Evolutionary conservation across 2,888 invertebrate genomes (phyloP), one percentile per base, ranked within the genome.

Genomic region (Oscheius sp.): DNA sequence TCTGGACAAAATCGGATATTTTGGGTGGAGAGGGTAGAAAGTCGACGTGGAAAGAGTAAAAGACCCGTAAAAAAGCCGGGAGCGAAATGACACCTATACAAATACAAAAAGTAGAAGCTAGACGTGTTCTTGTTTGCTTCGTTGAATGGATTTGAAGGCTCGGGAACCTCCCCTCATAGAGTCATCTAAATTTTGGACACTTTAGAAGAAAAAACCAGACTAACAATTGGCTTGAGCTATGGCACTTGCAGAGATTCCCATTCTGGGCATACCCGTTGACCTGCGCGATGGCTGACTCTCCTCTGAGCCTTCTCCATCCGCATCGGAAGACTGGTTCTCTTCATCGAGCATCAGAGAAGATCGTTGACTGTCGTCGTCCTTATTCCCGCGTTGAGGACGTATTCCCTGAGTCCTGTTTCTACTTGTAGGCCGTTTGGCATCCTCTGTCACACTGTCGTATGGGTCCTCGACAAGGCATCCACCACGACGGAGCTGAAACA

Each of bases 341-440:
- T 80, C 81, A 42, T 81, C 84, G 68, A 80, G 75, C 81, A 84
- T 81, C 32, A 84, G 62, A 2, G 84, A 84, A 33, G 84, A 84
- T 11, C 84, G 78, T 33, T 84, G 84, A 60, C 82, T 82, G 57
- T 82, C 80, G 57, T 84, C 84, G 72, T 84, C 84, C 2, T 78
- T 79, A 58, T 78, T 79, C n/a, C 81, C 79, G 48, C 74, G 71
- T 37, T 78, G 72, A 9, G 75, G 78, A 42, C 79, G 78, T 58
- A 75, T 70, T 7, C 76, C 80, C 48, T 75, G 50, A 37, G 77
- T 82, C 42, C 83, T 68, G 75, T 84, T 84, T 47, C 83, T 72
- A 68, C 83, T 84, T 5, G 80, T 84, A 5, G 82, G 83, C 13
- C 83, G 70, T 5, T 72, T 74, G 50, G 75, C 75, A 35, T 66